Percentiles rank a stretch among this genome's conserved stretches.
These are phyloP conservation scores for Synanthedon tipuliformis DNA, from an alignment of 2,888 invertebrate genomes.

Conservation along the genomic window DNA sequence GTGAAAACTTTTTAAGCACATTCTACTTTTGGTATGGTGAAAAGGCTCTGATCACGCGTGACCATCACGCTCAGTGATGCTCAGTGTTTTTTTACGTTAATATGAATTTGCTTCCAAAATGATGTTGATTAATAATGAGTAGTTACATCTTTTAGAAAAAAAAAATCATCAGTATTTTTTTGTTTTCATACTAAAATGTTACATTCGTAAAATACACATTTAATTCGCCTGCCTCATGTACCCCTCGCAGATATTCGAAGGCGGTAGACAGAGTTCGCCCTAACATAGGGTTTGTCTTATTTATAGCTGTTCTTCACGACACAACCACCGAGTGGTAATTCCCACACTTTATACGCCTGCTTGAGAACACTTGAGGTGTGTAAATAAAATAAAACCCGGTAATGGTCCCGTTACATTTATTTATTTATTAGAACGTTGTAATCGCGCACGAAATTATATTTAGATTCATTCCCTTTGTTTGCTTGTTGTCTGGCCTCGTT, in stretches of 20 bases:
- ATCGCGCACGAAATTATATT: constrained; percentile 18
- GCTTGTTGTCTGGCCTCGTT: background rate
- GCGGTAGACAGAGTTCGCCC: background rate
- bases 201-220: no score
- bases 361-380: constrained; percentile 40
- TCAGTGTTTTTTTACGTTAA: no score
- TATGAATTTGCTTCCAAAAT: no score
- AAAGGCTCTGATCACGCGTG: no score
- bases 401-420: constrained; percentile 40
- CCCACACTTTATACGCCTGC: constrained; percentile 46
- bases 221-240: no score
- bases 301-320: constrained; percentile 27
- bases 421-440: constrained; percentile 32
- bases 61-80: no score
- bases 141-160: no score
- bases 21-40: no score
- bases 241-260: background rate
- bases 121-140: no score
- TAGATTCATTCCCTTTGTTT: constrained; percentile 5
- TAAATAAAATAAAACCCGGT: constrained; percentile 54
- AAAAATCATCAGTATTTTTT: no score
- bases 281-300: constrained; percentile 13
- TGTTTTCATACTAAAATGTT: no score
- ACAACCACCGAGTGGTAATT: constrained; percentile 37
- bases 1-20: no score